phyloP scores from a whole-genome alignment of 2,113 vertebrate species.

The Rhizomys pruinosus region DNA sequence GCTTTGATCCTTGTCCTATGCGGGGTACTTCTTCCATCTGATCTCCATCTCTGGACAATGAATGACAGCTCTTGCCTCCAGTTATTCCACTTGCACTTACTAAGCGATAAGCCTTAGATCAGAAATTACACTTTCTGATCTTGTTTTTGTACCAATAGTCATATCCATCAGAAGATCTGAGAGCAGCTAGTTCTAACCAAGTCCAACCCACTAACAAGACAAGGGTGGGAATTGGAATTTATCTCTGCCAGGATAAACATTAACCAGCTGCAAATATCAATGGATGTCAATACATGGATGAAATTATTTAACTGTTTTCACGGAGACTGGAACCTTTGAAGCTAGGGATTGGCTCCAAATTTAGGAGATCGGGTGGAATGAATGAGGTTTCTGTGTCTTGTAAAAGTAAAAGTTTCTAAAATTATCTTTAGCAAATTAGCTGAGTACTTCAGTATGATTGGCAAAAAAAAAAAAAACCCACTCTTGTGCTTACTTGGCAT shows the following conservation, averaged over 20 bases:
- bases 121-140: not conserved
- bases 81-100: conserved; percentile 3
- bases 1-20: not conserved
- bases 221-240: not conserved
- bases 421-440: not conserved
- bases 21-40: not conserved
- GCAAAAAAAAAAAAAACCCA: not conserved
- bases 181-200: not conserved
- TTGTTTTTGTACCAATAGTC: not conserved
- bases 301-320: not conserved
- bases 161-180: not conserved
- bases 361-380: not conserved
- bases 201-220: not conserved
- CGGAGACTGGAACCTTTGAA: not conserved
- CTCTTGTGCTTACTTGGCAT: not conserved
- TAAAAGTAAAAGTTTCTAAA: not conserved
- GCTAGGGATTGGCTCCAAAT: not conserved
- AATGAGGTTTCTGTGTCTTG: not conserved
- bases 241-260: not conserved
- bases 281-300: not conserved
- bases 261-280: not conserved
- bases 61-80: not conserved
- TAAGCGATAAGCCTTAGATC: not conserved
- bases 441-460: not conserved
- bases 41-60: not conserved